Evolutionary conservation across 2,113 vertebrate genomes (phyloP).

Genomic region (Geococcyx californianus): DNA sequence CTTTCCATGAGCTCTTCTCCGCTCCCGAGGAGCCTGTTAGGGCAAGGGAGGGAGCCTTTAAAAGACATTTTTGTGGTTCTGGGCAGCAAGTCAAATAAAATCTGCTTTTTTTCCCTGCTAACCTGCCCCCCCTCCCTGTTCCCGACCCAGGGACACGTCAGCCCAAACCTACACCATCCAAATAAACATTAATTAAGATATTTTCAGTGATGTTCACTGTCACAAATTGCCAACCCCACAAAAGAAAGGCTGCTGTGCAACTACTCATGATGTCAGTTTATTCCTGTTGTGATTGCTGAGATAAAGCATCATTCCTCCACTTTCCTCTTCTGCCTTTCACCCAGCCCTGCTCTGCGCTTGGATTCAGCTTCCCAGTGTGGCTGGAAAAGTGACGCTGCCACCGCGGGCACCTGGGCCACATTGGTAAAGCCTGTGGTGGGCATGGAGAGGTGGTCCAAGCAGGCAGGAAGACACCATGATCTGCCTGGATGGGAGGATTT

Average conservation of each 20-base stretch:
- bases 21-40: constrained; percentile 48
- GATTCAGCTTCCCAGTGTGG: neutral
- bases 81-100: constrained; percentile 58
- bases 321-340: neutral
- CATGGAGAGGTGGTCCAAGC: accelerated
- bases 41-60: constrained; percentile 52
- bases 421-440: accelerated
- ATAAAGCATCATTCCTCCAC: neutral
- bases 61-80: constrained; percentile 69
- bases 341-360: accelerated
- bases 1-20: constrained; percentile 27
- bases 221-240: constrained; percentile 63
- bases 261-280: constrained; percentile 54
- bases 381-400: neutral
- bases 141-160: constrained; percentile 52
- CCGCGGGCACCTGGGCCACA: accelerated
- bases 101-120: neutral
- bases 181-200: constrained; percentile 70
- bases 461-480: accelerated
- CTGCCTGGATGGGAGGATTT: accelerated
- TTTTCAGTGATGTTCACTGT: constrained; percentile 34
- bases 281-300: neutral
- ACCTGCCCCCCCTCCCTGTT: neutral
- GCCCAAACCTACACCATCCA: constrained; percentile 58
- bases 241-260: constrained; percentile 26